These are phyloP conservation scores for Mustela nigripes DNA, from an alignment of 2,113 vertebrate species.

Conservation along the genomic window DNA sequence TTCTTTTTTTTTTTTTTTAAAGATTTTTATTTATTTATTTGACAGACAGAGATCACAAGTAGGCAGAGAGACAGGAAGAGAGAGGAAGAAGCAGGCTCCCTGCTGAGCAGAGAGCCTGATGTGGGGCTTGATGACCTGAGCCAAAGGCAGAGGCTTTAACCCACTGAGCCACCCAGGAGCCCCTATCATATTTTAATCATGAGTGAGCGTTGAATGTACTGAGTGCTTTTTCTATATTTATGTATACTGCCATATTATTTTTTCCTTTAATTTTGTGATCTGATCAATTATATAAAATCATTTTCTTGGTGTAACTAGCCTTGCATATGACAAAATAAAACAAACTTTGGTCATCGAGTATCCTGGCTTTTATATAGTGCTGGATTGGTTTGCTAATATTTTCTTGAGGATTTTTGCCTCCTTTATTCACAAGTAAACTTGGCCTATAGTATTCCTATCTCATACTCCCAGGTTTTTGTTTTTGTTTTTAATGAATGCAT, in stretches of 20 bases:
- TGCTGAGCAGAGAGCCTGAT: too few species aligned
- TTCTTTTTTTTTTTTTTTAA: background rate
- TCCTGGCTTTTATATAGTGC: background rate
- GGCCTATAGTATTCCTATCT: background rate
- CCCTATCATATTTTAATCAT: slow-evolving; percentile 10
- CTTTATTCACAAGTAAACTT: slow-evolving; percentile 25
- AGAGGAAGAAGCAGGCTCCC: too few species aligned
- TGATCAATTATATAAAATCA: slow-evolving; percentile 5
- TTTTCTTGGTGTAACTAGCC: slow-evolving; percentile 12
- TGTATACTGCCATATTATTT: background rate
- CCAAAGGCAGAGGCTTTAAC: too few species aligned
- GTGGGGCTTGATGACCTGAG: too few species aligned
- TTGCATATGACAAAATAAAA: slow-evolving; percentile 24
- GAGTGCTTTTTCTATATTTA: background rate
- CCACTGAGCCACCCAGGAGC: too few species aligned
- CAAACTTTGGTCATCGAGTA: background rate
- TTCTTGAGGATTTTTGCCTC: background rate
- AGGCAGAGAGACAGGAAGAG: too few species aligned
- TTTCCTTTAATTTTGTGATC: slow-evolving; percentile 37
- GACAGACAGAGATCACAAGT: too few species aligned
- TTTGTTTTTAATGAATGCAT: too few species aligned
- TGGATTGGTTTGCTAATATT: background rate
- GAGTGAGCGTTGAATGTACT: background rate
- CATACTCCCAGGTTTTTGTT: background rate
- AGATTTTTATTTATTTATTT: too few species aligned